Evolutionary conservation across 2,888 invertebrate species (phyloP).

Genomic region (Ommatoiulus sabulosus): DNA sequence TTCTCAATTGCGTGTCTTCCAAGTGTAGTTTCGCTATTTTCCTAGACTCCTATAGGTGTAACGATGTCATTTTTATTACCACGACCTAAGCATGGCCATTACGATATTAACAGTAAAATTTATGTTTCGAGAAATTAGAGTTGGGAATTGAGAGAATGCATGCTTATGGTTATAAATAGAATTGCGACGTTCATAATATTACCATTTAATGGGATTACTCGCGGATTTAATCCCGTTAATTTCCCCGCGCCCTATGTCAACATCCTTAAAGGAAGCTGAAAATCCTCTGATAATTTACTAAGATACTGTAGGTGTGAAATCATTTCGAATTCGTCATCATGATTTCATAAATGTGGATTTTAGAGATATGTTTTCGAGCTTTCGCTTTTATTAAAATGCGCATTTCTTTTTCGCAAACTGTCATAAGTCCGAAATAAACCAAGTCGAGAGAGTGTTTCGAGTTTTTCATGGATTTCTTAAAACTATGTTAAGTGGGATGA

Average conservation of each 20-base stretch:
- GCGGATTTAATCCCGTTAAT: neutral
- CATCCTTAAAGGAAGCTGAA: constrained; percentile 7
- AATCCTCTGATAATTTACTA: neutral
- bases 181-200: neutral
- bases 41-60: neutral
- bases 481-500: neutral
- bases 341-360: neutral
- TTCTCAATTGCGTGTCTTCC: neutral
- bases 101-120: neutral
- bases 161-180: neutral
- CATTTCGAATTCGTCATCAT: neutral
- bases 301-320: neutral
- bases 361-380: neutral
- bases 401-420: neutral
- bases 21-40: neutral
- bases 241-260: neutral
- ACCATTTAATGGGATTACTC: neutral
- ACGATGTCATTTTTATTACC: neutral
- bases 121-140: neutral
- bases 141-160: neutral
- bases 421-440: neutral
- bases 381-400: neutral
- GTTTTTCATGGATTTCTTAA: neutral
- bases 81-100: neutral
- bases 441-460: neutral